phyloP scores from a whole-genome alignment of 2,888 invertebrate species.

The Polydrusus pterygomalis region DNA sequence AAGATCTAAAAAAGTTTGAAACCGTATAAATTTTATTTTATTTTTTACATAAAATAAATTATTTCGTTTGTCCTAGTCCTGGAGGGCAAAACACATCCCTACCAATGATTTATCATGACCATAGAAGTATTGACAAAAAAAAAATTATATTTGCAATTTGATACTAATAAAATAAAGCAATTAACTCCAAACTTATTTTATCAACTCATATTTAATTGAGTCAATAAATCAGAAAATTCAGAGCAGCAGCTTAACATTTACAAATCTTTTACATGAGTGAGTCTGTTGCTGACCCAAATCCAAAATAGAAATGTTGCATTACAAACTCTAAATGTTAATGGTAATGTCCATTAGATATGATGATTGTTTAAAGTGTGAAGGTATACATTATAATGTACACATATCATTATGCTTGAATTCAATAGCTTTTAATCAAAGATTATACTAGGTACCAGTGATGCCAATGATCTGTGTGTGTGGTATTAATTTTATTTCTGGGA shows the following conservation, averaged over 20 bases:
- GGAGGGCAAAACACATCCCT: no score
- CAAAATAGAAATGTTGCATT: slow-evolving; percentile 39
- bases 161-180: background rate
- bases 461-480: no score
- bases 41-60: no score
- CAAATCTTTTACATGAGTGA: slow-evolving; percentile 18
- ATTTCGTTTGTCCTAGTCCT: no score
- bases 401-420: background rate
- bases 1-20: no score
- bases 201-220: background rate
- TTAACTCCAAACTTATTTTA: background rate
- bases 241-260: slow-evolving; percentile 22
- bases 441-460: no score
- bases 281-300: slow-evolving; percentile 31
- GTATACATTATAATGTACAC: no score
- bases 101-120: no score
- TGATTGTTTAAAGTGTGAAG: slow-evolving; percentile 10
- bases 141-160: background rate
- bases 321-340: slow-evolving; percentile 30
- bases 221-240: slow-evolving; percentile 21
- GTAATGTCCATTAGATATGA: slow-evolving; percentile 19
- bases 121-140: no score
- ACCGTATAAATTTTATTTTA: no score
- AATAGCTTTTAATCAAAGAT: background rate
- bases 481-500: no score